Evolutionary conservation across 2,888 invertebrate genomes (phyloP).

Genomic region (Parascotia fuliginaria): DNA sequence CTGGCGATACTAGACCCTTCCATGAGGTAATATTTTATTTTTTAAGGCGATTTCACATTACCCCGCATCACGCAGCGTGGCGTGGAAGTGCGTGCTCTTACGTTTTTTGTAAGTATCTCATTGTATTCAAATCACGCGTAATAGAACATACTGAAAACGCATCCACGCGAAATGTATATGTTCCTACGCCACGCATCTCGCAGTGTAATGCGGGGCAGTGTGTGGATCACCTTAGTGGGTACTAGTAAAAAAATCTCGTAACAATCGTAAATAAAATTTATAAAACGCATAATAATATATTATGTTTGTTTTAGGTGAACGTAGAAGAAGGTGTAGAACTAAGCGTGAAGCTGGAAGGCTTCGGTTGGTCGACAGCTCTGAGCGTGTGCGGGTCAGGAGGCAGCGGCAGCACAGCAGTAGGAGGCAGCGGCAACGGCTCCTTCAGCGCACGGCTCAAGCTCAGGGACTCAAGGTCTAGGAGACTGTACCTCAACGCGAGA

Average conservation of each 20-base stretch:
- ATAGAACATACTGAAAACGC: no score
- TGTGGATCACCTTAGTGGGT: no score
- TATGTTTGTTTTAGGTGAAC: slow-evolving; percentile 83
- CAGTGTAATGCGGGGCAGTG: no score
- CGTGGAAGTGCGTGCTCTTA: no score
- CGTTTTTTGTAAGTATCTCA: no score
- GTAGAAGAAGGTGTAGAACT: slow-evolving; percentile 90
- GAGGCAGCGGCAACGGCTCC: slow-evolving; percentile 61
- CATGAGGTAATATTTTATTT: slow-evolving; percentile 58
- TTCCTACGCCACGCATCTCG: no score
- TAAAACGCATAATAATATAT: background rate
- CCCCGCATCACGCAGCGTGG: no score
- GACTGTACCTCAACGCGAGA: slow-evolving; percentile 90
- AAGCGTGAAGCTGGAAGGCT: slow-evolving; percentile 93
- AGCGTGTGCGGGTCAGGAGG: slow-evolving; percentile 76
- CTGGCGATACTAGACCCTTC: slow-evolving; percentile 70
- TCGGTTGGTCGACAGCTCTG: slow-evolving; percentile 89
- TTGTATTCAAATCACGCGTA: no score
- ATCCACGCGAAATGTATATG: no score
- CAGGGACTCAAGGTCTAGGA: slow-evolving; percentile 89
- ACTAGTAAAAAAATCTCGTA: no score
- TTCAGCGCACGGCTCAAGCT: slow-evolving; percentile 90
- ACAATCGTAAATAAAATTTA: no score
- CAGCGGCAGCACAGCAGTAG: slow-evolving; percentile 55
- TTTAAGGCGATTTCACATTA: no score